Evolutionary conservation across 2,888 invertebrate genomes (phyloP), one percentile per base, ranked within the genome.

Genomic region (Drymonia ruficornis): DNA sequence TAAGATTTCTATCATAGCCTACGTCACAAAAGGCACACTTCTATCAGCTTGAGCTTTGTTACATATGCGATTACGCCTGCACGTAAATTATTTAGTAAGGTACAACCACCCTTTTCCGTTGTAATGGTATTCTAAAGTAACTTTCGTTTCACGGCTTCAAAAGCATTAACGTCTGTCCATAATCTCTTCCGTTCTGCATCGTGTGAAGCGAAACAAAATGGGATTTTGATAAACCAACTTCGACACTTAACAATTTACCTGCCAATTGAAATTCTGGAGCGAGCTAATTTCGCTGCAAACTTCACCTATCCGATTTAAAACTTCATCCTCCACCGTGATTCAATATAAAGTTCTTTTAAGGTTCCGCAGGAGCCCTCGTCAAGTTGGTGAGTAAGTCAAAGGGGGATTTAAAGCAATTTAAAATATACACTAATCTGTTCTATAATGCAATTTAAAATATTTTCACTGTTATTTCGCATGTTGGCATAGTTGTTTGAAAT

Each of bases 231-330:
- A 28, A 48, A 31, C 18, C 18, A 42, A 40, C 19, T 43, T 16
- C 13, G 34, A 43, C 50, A 57, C 56, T 53, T 53, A 56, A 59
- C 61, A 56, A 55, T 65, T 63, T 63, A 70, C 70, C 63, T 67
- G 63, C 29, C 70, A 49, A 63, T 70, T 70, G 65, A 70, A 70
- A 70, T 70, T 70, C 61, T 63, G 53, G 52, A 34, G 47, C 29
- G 13, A 8, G 15, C 47, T 34, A 31, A 47, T 47, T 47, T 34
- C 34, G 34, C 18, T 34, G 47, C 18, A 13, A 47, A 47, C 47
- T 47, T 47, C 34, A 13, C 19, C 15, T 5, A 23, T 23, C n/a
- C n/a, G 23, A 15, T 34, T 18, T 16, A 61, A 60, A 63, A 70
- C 61, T 70, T 70, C 34, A 43, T 46, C 56, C 55, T 47, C 52